These are phyloP conservation scores for Sebastes umbrosus DNA, from an alignment of 2,797 vertebrate species.

Conservation along the genomic window DNA sequence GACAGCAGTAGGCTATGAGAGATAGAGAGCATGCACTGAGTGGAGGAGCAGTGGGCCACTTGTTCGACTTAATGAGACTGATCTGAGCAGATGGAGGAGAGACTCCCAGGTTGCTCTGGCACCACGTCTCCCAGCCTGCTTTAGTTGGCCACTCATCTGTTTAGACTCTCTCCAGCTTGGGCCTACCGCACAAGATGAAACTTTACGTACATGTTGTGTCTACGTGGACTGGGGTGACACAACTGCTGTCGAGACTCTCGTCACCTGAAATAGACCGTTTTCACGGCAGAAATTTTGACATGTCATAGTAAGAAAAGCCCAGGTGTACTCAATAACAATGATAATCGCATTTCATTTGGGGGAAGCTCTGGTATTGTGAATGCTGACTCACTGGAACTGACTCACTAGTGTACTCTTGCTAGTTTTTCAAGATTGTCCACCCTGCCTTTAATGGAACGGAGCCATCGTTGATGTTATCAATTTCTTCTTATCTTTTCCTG, in stretches of 20 bases:
- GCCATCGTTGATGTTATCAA: no score
- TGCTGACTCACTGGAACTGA: no score
- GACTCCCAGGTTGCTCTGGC: slow-evolving; percentile 52
- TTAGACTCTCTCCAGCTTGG: slow-evolving; percentile 11
- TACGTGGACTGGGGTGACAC: not conserved
- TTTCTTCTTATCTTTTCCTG: no score
- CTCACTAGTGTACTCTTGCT: no score
- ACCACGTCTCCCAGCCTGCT: slow-evolving; percentile 38
- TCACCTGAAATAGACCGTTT: not conserved
- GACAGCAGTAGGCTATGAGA: slow-evolving; percentile 48
- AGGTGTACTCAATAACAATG: no score
- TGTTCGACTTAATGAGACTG: slow-evolving; percentile 76
- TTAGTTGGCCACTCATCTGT: slow-evolving; percentile 43
- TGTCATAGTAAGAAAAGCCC: no score
- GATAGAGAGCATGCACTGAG: slow-evolving; percentile 36
- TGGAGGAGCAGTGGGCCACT: slow-evolving; percentile 57
- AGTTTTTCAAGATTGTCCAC: no score
- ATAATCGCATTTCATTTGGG: no score
- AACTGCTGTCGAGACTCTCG: not conserved
- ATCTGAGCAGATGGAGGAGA: slow-evolving; percentile 74
- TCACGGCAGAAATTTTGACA: no score
- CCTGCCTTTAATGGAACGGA: no score
- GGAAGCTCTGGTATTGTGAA: no score
- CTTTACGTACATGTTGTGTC: not conserved
- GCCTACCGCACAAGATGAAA: not conserved